These are phyloP conservation scores for Acanthopleura granulata DNA, from an alignment of 2,888 invertebrate species.

Conservation along the genomic window DNA sequence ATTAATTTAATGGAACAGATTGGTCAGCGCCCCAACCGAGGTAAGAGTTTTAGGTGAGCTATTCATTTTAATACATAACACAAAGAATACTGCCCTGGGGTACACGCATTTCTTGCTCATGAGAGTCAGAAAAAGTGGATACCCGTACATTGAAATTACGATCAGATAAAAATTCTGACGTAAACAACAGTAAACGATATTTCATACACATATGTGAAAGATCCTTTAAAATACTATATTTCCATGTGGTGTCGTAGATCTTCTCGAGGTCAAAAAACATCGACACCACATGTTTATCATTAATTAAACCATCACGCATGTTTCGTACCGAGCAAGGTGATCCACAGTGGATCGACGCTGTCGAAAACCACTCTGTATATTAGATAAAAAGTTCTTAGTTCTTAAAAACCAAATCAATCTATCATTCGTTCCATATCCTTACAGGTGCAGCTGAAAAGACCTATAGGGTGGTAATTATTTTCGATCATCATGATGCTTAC, in stretches of 20 bases:
- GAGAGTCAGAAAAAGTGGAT: constrained; percentile 19
- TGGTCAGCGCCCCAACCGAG: too few species aligned
- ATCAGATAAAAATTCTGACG: constrained; percentile 19
- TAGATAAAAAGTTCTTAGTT: constrained; percentile 30
- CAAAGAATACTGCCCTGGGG: constrained; percentile 21
- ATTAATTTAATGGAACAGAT: too few species aligned
- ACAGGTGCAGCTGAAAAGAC: too few species aligned
- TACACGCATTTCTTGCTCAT: constrained; percentile 16
- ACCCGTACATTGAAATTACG: constrained; percentile 21
- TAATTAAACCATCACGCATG: constrained; percentile 35
- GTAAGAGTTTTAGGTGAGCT: too few species aligned
- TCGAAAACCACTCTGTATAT: constrained; percentile 34
- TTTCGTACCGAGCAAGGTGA: constrained; percentile 33
- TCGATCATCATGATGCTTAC: constrained; percentile 32
- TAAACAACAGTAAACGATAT: constrained; percentile 29
- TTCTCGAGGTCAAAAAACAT: constrained; percentile 31
- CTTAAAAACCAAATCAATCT: too few species aligned
- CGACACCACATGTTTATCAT: constrained; percentile 34
- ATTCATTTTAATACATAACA: too few species aligned
- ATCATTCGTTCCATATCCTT: too few species aligned
- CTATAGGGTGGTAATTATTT: constrained; percentile 44
- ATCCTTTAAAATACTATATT: constrained; percentile 28
- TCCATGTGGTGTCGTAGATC: constrained; percentile 35
- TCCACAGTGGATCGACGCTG: constrained; percentile 27
- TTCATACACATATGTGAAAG: constrained; percentile 30